These are phyloP conservation scores for Andricus quercusramuli DNA, from an alignment of 2,888 invertebrate species.

Conservation along the genomic window DNA sequence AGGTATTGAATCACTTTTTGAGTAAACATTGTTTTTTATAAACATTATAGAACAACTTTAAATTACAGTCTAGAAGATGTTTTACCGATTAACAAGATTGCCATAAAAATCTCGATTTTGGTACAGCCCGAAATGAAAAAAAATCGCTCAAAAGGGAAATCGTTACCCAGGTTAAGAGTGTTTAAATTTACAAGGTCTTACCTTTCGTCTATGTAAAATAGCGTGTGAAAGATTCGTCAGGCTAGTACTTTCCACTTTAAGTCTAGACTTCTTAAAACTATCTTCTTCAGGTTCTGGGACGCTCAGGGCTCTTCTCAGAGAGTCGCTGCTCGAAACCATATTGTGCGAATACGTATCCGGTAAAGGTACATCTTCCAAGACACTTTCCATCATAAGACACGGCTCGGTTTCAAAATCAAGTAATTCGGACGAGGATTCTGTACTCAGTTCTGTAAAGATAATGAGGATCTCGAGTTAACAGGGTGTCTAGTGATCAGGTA, in stretches of 20 bases:
- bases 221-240: conserved; percentile 89
- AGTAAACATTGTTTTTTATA: too few relatives aligned
- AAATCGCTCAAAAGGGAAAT: too few relatives aligned
- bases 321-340: conserved; percentile 83
- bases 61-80: too few relatives aligned
- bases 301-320: conserved; percentile 73
- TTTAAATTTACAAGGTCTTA: conserved; percentile 44
- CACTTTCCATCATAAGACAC: conserved; percentile 90
- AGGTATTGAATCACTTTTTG: too few relatives aligned
- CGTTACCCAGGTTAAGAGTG: too few relatives aligned
- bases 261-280: conserved; percentile 61
- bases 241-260: conserved; percentile 82
- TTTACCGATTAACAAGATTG: too few relatives aligned
- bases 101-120: too few relatives aligned
- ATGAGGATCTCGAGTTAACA: too few relatives aligned
- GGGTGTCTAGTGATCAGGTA: too few relatives aligned
- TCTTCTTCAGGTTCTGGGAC: conserved; percentile 73
- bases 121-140: too few relatives aligned
- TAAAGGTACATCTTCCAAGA: conserved; percentile 83
- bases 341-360: conserved; percentile 85
- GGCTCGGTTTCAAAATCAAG: conserved; percentile 92
- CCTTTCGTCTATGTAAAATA: conserved; percentile 86
- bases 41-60: too few relatives aligned
- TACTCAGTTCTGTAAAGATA: conserved; percentile 79
- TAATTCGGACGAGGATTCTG: conserved; percentile 86